phyloP scores from a whole-genome alignment of 2,888 invertebrate genomes.

The Drosophila glabriapex region DNA sequence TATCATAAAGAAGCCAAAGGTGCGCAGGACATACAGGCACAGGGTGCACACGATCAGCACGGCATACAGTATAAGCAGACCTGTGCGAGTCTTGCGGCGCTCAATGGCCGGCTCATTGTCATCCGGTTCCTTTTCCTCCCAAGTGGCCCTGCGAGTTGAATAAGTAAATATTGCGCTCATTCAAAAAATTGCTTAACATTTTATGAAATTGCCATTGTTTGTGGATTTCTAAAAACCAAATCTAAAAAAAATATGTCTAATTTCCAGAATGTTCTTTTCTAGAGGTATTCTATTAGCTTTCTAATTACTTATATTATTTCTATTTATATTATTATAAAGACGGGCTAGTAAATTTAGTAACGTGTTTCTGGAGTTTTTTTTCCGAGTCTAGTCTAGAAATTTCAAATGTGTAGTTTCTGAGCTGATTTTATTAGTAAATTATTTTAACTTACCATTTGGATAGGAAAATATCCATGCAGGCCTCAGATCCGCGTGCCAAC shows the following conservation, averaged over 20 bases:
- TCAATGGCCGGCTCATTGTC: slow-evolving; percentile 54
- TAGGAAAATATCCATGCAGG: slow-evolving; percentile 91
- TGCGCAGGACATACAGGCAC: slow-evolving; percentile 87
- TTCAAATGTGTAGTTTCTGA: not conserved
- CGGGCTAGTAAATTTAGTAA: too few relatives aligned
- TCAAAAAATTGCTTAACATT: not conserved
- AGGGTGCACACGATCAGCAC: slow-evolving; percentile 77
- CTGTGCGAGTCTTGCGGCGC: slow-evolving; percentile 64
- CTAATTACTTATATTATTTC: too few relatives aligned
- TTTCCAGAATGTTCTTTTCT: too few relatives aligned
- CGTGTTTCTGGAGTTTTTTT: too few relatives aligned
- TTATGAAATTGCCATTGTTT: not conserved
- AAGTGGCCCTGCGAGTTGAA: slow-evolving; percentile 79
- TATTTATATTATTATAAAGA: too few relatives aligned
- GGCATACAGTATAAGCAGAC: slow-evolving; percentile 78
- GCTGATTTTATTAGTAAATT: not conserved
- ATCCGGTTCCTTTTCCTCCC: slow-evolving; percentile 82
- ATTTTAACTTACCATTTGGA: slow-evolving; percentile 88
- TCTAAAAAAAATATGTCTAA: too few relatives aligned
- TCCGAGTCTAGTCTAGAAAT: not conserved
- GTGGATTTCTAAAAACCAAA: not conserved
- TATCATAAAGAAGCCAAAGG: slow-evolving; percentile 89
- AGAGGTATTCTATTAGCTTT: too few relatives aligned
- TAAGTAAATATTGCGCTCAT: not conserved
- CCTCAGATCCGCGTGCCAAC: slow-evolving; percentile 88